Conservation (phyloP, 2,113 vertebrate genomes). For the Cyprinodon variegatus region DNA sequence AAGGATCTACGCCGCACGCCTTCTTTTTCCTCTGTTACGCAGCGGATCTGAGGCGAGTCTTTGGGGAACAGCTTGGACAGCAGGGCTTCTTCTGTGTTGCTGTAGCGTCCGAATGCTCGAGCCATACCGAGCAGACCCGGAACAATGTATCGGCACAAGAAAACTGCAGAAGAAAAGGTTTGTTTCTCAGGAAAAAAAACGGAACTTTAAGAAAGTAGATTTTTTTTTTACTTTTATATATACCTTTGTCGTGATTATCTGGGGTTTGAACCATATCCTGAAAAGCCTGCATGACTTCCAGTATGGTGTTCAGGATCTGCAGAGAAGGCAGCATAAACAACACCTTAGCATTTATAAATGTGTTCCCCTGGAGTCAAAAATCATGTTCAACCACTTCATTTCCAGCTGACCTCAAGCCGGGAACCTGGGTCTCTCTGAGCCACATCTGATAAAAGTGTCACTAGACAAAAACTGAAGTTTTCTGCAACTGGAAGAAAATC, state of each 20-base stretch:
- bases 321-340: conserved; percentile 7
- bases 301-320: conserved; percentile 88
- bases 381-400: background rate
- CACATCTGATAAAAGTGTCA: conserved; percentile 91
- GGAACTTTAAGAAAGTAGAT: background rate
- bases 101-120: conserved; percentile 93
- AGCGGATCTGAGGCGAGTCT: conserved; percentile 78
- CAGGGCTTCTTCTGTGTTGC: conserved; percentile 89
- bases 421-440: conserved; percentile 81
- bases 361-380: background rate
- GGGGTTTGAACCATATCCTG: conserved; percentile 91
- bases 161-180: conserved; percentile 78
- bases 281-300: conserved; percentile 89
- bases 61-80: conserved; percentile 93
- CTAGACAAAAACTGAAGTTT: conserved; percentile 95
- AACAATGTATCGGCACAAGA: conserved; percentile 89
- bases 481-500: conserved; percentile 91
- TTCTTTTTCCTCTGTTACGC: conserved; percentile 86
- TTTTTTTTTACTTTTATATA: background rate
- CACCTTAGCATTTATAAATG: conserved; percentile 1
- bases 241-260: conserved; percentile 94
- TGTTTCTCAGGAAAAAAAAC: background rate
- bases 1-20: conserved; percentile 91
- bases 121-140: conserved; percentile 91
- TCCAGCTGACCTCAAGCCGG: conserved; percentile 63